Evolutionary conservation across 2,113 vertebrate species (phyloP), one percentile per base, ranked within the genome.

Genomic region (Labeo rohita): DNA sequence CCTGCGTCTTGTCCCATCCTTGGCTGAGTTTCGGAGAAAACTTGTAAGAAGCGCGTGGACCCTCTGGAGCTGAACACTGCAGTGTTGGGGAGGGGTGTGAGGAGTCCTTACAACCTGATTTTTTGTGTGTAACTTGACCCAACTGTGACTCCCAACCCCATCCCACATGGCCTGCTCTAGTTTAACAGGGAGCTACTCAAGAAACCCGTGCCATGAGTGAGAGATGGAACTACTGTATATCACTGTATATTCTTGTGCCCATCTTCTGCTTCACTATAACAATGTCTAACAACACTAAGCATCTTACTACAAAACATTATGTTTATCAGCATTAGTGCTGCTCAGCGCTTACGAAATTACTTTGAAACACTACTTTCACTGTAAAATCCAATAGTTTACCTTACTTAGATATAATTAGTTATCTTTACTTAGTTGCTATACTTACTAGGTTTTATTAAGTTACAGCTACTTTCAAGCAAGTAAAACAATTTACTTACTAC

Each of bases 81-180:
- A 88, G 90, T 92, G 92, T 91, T 92, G 93, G 94, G 80, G 93
- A 94, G 92, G 92, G 92, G 92, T 93, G 92, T 92, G 93, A 92
- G 92, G 93, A 92, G 91, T 91, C 92, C 93, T 90, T 89, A 88
- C 89, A 92, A 92, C 91, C 91, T 91, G 91, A 84, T 85, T 92
- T 89, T 84, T 86, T 72, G 87, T 86, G 84, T 92, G 93, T 93
- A 92, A 93, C 91, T 89, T 88, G 93, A 94, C 90, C 92, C 92
- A 88, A 86, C 87, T 79, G 85, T 90, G 92, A 92, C 91, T 93
- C 89, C 85, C 79, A 89, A 90, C 90, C 87, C 89, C 72, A 90
- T 86, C 83, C 89, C 82, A 86, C 90, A 87, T 54, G 39, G 73
- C 23, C 28, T 89, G 84, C 82, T 78, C 56, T n/a, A 39, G 28